phyloP scores from a whole-genome alignment of 2,888 invertebrate species.

The Meganola albula region DNA sequence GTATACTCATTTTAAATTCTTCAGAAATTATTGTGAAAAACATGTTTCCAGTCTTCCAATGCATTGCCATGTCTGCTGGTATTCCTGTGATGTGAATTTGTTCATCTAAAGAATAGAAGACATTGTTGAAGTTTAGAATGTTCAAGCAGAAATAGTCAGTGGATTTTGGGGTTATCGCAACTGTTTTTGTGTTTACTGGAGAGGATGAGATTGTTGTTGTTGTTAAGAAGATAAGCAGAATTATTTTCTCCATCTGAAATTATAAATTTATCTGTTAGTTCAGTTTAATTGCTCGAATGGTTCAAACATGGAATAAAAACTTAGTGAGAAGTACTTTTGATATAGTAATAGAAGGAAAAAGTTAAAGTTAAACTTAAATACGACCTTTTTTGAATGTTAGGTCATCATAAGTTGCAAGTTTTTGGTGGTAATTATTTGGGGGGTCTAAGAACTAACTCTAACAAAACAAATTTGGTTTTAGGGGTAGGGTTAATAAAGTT shows the following conservation, averaged over 20 bases:
- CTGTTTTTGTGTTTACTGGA: slow-evolving; percentile 50
- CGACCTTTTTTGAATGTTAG: too few species aligned
- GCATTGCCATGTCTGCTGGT: slow-evolving; percentile 62
- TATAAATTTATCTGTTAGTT: neutral
- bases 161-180: slow-evolving; percentile 33
- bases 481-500: too few species aligned
- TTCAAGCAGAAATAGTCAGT: slow-evolving; percentile 41
- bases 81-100: slow-evolving; percentile 48
- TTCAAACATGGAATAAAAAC: neutral
- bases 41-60: slow-evolving; percentile 62
- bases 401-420: neutral
- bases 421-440: too few species aligned
- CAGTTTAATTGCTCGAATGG: neutral
- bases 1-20: slow-evolving; percentile 62
- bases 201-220: slow-evolving; percentile 27
- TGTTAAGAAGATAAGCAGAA: slow-evolving; percentile 33
- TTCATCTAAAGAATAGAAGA: slow-evolving; percentile 46
- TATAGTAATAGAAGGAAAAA: too few species aligned
- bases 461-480: too few species aligned
- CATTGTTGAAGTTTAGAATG: slow-evolving; percentile 49
- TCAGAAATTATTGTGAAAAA: slow-evolving; percentile 62
- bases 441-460: too few species aligned
- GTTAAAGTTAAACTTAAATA: too few species aligned
- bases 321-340: too few species aligned
- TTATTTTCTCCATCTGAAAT: slow-evolving; percentile 50